phyloP scores from a whole-genome alignment of 2,113 vertebrate genomes.

The Leptocoma aspasia region DNA sequence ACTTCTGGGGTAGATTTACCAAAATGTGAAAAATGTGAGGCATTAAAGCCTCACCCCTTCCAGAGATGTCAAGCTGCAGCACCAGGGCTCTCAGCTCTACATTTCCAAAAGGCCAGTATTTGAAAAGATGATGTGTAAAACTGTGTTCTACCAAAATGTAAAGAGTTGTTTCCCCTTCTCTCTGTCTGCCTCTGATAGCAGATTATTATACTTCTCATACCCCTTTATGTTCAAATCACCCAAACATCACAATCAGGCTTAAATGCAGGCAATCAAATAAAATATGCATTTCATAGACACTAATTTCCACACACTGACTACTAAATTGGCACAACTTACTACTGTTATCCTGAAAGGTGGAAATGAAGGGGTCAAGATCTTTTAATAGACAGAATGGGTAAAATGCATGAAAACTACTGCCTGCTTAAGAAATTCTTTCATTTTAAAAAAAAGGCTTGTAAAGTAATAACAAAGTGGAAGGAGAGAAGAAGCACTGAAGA shows the following conservation, averaged over 20 bases:
- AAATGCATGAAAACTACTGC: slow-evolving; percentile 35
- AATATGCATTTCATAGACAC: slow-evolving; percentile 52
- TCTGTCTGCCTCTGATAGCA: slow-evolving; percentile 17
- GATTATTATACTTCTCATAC: background rate
- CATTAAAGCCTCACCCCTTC: background rate
- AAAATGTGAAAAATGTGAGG: background rate
- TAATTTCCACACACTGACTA: slow-evolving; percentile 52
- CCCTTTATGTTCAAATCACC: slow-evolving; percentile 8
- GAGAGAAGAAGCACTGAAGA: background rate
- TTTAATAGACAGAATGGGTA: slow-evolving; percentile 65
- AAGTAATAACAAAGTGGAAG: background rate
- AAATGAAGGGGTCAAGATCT: slow-evolving; percentile 73
- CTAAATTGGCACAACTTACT: slow-evolving; percentile 67
- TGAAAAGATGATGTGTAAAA: background rate
- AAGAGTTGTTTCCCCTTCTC: background rate
- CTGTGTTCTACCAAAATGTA: background rate
- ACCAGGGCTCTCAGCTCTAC: background rate
- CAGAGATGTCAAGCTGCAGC: background rate
- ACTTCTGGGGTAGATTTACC: background rate
- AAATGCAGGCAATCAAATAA: slow-evolving; percentile 72
- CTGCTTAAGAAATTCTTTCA: slow-evolving; percentile 19
- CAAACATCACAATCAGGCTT: slow-evolving; percentile 59
- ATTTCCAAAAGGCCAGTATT: background rate
- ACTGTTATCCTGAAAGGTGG: slow-evolving; percentile 44
- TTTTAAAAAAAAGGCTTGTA: slow-evolving; percentile 27